Conservation (phyloP, 2,888 invertebrate species). For the Phania funesta region DNA sequence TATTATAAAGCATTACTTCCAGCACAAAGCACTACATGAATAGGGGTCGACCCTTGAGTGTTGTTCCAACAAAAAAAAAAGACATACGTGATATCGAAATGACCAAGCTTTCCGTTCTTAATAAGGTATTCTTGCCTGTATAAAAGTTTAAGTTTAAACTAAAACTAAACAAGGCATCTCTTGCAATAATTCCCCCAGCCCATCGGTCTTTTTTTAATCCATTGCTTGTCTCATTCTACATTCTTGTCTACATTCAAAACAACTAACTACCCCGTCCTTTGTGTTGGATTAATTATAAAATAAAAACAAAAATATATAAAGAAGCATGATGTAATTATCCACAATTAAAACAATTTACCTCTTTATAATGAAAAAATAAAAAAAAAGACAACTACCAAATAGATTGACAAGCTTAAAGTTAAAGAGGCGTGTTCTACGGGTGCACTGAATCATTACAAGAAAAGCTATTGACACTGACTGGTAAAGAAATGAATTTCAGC, state of each 20-base stretch:
- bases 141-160: no score
- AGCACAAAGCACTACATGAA: no score
- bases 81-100: no score
- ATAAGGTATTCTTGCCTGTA: no score
- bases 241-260: constrained; percentile 36
- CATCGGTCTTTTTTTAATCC: not conserved
- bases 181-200: no score
- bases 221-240: no score
- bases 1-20: no score
- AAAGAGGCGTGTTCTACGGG: constrained; percentile 60
- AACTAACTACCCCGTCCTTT: constrained; percentile 28
- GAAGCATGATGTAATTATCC: constrained; percentile 59
- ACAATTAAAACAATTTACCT: constrained; percentile 66
- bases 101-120: no score
- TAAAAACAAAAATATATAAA: constrained; percentile 18
- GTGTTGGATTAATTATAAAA: constrained; percentile 44
- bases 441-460: constrained; percentile 40
- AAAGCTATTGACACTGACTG: constrained; percentile 8
- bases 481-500: not conserved
- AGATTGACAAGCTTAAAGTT: not conserved
- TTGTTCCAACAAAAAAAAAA: no score
- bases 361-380: constrained; percentile 24
- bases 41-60: no score
- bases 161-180: no score
- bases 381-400: constrained; percentile 3